Conservation (phyloP, 2,113 vertebrate species). For the Coturnix japonica region DNA sequence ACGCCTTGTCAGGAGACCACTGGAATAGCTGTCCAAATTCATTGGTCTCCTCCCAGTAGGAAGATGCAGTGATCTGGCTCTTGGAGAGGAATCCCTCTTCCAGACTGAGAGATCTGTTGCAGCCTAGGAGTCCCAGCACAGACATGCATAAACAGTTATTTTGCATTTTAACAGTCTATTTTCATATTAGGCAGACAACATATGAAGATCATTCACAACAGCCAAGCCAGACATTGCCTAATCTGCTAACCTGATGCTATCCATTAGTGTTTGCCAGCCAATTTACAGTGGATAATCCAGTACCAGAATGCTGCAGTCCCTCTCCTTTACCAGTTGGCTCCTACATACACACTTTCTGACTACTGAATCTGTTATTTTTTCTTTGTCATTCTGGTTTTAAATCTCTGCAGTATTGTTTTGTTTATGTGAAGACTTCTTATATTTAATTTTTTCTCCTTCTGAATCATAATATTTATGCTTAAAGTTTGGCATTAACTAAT, state of each 20-base stretch:
- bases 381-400: slow-evolving; percentile 15
- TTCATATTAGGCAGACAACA: slow-evolving; percentile 63
- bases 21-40: slow-evolving; percentile 64
- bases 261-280: slow-evolving; percentile 46
- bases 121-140: slow-evolving; percentile 74
- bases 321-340: slow-evolving; percentile 11
- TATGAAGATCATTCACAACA: slow-evolving; percentile 54
- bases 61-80: slow-evolving; percentile 75
- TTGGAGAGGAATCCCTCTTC: slow-evolving; percentile 65
- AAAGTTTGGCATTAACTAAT: slow-evolving; percentile 21
- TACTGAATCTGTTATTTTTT: slow-evolving; percentile 26
- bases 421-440: slow-evolving; percentile 1
- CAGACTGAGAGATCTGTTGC: slow-evolving; percentile 76
- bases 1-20: slow-evolving; percentile 76
- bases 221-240: slow-evolving; percentile 41
- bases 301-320: neutral
- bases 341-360: slow-evolving; percentile 23
- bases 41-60: slow-evolving; percentile 74
- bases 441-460: neutral
- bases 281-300: slow-evolving; percentile 7
- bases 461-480: slow-evolving; percentile 53
- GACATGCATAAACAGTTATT: slow-evolving; percentile 39
- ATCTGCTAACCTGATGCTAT: slow-evolving; percentile 36
- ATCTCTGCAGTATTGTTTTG: slow-evolving; percentile 4
- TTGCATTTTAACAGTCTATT: slow-evolving; percentile 47